A percentile compares a stretch with the other conserved stretches of the same genome.
phyloP scores from a whole-genome alignment of 2,888 invertebrate genomes.

The Ormyrus nitidulus region DNA sequence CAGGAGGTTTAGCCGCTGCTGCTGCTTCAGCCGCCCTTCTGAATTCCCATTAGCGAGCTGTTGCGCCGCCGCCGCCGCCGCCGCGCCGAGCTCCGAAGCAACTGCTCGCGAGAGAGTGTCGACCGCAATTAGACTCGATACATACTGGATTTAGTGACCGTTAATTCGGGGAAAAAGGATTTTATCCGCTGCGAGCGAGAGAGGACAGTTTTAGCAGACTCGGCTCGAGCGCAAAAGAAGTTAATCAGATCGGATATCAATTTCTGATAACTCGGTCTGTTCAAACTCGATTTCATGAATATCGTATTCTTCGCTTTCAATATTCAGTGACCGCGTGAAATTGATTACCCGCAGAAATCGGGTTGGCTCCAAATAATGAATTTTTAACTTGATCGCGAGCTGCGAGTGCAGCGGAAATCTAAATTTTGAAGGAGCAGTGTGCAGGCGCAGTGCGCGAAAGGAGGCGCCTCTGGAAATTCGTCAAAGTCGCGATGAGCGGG shows the following conservation, averaged over 20 bases:
- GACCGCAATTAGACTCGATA: constrained; percentile 36
- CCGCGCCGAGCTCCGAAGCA: background rate
- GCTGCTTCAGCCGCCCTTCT: constrained; percentile 40
- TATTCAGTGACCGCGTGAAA: too few relatives aligned
- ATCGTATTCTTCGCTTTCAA: too few relatives aligned
- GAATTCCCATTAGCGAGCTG: constrained; percentile 52
- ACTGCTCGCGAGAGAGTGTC: constrained; percentile 4
- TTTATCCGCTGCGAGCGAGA: too few relatives aligned
- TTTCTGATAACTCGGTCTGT: too few relatives aligned
- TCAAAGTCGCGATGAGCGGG: constrained; percentile 5
- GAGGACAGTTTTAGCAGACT: too few relatives aligned
- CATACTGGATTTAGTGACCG: constrained; percentile 11
- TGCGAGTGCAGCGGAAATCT: too few relatives aligned
- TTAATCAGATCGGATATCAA: background rate
- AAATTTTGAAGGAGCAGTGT: background rate
- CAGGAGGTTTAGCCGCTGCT: constrained; percentile 53
- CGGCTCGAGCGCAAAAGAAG: background rate
- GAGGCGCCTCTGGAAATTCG: constrained; percentile 5
- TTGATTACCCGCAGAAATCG: too few relatives aligned
- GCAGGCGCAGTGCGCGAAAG: background rate
- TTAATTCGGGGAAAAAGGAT: background rate
- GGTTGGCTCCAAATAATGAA: too few relatives aligned
- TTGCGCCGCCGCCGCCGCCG: constrained; percentile 7
- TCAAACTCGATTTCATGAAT: too few relatives aligned
- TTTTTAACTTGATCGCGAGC: too few relatives aligned